phyloP scores from a whole-genome alignment of 1,140 invertebrate genomes.

The Drosophila subobscura region DNA sequence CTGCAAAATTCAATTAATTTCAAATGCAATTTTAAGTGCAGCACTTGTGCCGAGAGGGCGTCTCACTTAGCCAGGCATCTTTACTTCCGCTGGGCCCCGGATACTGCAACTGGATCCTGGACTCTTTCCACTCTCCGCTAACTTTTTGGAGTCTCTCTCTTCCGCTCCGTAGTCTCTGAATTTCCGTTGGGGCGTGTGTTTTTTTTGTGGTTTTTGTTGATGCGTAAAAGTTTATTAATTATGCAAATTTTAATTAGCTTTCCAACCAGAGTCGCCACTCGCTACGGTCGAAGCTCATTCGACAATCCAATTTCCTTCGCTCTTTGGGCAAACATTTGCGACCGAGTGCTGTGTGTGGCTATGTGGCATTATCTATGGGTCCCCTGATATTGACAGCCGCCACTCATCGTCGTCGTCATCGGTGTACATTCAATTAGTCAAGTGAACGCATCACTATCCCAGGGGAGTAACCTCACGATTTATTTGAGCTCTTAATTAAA shows the following conservation, averaged over 20 bases:
- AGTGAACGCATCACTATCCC: constrained; percentile 41
- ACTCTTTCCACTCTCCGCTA: not conserved
- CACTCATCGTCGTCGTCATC: not conserved
- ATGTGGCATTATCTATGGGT: constrained; percentile 45
- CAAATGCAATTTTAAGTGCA: constrained; percentile 73
- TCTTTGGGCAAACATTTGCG: constrained; percentile 26
- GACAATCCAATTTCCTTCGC: constrained; percentile 61
- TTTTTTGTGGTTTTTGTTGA: constrained; percentile 5
- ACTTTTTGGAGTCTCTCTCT: too few relatives aligned
- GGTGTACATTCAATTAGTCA: constrained; percentile 63
- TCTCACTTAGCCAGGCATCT: constrained; percentile 57
- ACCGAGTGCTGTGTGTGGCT: constrained; percentile 21
- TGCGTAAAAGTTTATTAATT: constrained; percentile 66
- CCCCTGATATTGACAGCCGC: constrained; percentile 16
- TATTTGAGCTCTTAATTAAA: constrained; percentile 74
- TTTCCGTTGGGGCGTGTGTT: constrained; percentile 4
- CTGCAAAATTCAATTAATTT: constrained; percentile 73
- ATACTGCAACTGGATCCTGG: constrained; percentile 1
- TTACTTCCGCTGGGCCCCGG: constrained; percentile 43
- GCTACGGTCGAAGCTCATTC: constrained; percentile 35
- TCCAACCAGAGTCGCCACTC: constrained; percentile 14
- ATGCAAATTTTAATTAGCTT: constrained; percentile 73
- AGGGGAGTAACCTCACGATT: constrained; percentile 43
- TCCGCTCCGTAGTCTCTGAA: constrained; percentile 4
- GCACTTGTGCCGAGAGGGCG: constrained; percentile 52